A percentile compares a stretch with the other conserved stretches of the same genome.
Evolutionary conservation across 1,140 invertebrate species (phyloP).

Genomic region (Drosophila orosa): DNA sequence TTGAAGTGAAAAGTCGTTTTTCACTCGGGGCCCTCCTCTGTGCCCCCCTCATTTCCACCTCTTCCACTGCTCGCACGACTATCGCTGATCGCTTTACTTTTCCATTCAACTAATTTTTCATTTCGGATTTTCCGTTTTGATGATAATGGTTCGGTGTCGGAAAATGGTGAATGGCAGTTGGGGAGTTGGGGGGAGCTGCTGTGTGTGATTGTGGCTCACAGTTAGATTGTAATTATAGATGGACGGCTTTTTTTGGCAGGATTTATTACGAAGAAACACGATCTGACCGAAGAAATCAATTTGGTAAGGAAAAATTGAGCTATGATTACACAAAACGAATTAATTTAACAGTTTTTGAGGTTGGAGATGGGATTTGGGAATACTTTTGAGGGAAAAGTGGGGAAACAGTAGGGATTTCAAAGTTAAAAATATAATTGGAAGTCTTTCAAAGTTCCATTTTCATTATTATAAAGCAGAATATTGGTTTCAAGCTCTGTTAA

Average conservation of each 20-base stretch:
- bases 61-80: conserved; percentile 18
- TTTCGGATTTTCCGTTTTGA: conserved; percentile 50
- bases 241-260: conserved; percentile 27
- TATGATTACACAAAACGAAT: neutral
- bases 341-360: too few species aligned
- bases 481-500: too few species aligned
- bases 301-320: neutral
- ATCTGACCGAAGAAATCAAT: conserved; percentile 33
- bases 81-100: conserved; percentile 75
- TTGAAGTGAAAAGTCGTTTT: conserved; percentile 82
- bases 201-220: conserved; percentile 16
- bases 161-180: conserved; percentile 57
- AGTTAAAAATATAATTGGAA: neutral
- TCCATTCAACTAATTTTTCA: conserved; percentile 68
- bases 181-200: conserved; percentile 1
- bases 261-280: conserved; percentile 26
- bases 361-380: neutral
- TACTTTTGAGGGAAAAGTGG: neutral
- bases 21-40: conserved; percentile 43
- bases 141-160: conserved; percentile 57
- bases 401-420: neutral
- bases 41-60: conserved; percentile 15
- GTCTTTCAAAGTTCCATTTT: neutral
- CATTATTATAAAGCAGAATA: neutral
- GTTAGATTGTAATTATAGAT: conserved; percentile 59